phyloP scores from a whole-genome alignment of 2,113 vertebrate genomes.

The Merops nubicus region DNA sequence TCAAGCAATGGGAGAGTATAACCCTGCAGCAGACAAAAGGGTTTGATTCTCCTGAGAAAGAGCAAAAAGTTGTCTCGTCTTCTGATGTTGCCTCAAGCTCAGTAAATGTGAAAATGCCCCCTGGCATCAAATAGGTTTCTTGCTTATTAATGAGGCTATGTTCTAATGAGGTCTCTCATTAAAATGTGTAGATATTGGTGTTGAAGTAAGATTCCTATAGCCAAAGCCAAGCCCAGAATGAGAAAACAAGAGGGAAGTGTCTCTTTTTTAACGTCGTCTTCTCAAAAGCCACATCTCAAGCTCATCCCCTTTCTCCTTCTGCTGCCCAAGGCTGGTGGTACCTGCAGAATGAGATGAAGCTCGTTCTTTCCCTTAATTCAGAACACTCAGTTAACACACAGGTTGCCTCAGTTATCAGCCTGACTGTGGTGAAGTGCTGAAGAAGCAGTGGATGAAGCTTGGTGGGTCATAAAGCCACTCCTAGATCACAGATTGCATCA shows the following conservation, averaged over 20 bases:
- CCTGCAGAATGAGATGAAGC: not conserved
- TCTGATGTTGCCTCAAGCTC: not conserved
- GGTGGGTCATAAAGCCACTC: not conserved
- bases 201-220: not conserved
- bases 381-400: not conserved
- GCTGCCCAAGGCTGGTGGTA: not conserved
- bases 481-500: not conserved
- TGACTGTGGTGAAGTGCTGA: not conserved
- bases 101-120: not conserved
- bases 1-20: rapidly evolving
- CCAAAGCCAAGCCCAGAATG: not conserved
- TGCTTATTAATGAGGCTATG: not conserved
- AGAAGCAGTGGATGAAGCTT: not conserved
- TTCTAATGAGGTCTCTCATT: not conserved
- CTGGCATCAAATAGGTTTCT: not conserved
- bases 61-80: not conserved
- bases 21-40: not conserved
- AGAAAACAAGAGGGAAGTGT: not conserved
- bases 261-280: not conserved
- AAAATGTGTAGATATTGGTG: not conserved
- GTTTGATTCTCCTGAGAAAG: not conserved
- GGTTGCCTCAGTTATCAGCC: not conserved
- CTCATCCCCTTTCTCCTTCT: not conserved
- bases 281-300: not conserved
- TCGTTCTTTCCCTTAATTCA: not conserved